Conservation (phyloP, 2,888 invertebrate species). For the Phalera bucephala region DNA sequence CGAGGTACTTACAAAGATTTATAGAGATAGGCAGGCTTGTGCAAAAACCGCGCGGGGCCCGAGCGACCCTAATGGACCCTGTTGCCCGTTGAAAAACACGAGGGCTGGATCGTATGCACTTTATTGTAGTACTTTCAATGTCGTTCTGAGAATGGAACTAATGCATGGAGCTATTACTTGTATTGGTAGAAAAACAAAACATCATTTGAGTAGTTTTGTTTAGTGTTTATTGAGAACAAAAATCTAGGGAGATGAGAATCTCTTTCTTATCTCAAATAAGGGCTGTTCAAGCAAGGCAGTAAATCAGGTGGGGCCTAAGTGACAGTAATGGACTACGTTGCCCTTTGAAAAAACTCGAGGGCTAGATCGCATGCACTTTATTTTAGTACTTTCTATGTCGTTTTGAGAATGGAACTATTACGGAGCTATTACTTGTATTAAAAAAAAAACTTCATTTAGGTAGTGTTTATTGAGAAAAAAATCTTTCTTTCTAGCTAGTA, state of each 20-base stretch:
- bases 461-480: no score
- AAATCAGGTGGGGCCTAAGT: constrained; percentile 54
- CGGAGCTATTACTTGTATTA: neutral
- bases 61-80: constrained; percentile 47
- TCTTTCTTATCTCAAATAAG: no score
- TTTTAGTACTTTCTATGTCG: neutral
- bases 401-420: neutral
- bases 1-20: constrained; percentile 72
- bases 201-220: no score
- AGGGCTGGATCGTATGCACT: constrained; percentile 7
- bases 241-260: no score
- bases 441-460: no score
- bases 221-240: no score
- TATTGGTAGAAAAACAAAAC: neutral
- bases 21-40: constrained; percentile 57
- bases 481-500: no score
- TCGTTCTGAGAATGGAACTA: neutral
- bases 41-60: constrained; percentile 56
- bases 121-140: neutral
- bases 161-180: neutral
- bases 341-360: constrained; percentile 1
- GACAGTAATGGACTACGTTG: constrained; percentile 44
- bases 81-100: constrained; percentile 1
- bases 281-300: no score
- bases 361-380: constrained; percentile 8